Conservation (phyloP, 2,797 vertebrate species). For the Gymnocypris eckloni region DNA sequence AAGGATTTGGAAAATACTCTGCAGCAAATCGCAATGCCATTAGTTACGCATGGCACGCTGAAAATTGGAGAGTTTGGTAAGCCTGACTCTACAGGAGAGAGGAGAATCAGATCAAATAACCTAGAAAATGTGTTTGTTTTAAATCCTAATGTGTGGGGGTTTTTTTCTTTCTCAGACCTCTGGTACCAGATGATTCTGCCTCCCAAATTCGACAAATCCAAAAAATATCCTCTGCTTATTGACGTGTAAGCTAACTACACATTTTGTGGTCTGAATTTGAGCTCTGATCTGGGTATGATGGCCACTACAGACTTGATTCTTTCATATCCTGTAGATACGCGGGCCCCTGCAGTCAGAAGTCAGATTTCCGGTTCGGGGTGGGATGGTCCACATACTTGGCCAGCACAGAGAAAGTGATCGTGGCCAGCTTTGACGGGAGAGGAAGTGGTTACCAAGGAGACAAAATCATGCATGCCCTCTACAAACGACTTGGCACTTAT, state of each 20-base stretch:
- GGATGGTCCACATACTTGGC: constrained; percentile 93
- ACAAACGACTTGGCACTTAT: constrained; percentile 89
- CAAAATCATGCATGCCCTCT: constrained; percentile 89
- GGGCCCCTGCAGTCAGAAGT: constrained; percentile 95
- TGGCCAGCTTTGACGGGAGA: constrained; percentile 96
- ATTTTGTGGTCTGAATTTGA: neutral
- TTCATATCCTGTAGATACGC: constrained; percentile 81
- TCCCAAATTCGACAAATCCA: constrained; percentile 87
- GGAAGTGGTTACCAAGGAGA: constrained; percentile 97
- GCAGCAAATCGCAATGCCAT: constrained; percentile 85
- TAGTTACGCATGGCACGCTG: constrained; percentile 72
- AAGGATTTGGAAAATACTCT: constrained; percentile 73
- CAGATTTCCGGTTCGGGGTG: constrained; percentile 78
- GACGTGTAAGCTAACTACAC: constrained; percentile 90
- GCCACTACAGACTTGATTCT: neutral
- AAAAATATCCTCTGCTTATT: constrained; percentile 94
- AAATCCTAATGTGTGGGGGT: neutral
- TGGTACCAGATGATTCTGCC: constrained; percentile 96
- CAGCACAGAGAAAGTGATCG: constrained; percentile 91
- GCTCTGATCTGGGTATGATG: neutral
- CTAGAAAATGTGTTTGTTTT: neutral
- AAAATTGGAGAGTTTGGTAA: constrained; percentile 78
- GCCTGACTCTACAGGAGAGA: constrained; percentile 52
- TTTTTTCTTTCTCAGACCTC: constrained; percentile 77
- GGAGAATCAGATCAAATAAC: neutral